Conservation (phyloP, 1,140 invertebrate genomes). For the Bombus fervidus region DNA sequence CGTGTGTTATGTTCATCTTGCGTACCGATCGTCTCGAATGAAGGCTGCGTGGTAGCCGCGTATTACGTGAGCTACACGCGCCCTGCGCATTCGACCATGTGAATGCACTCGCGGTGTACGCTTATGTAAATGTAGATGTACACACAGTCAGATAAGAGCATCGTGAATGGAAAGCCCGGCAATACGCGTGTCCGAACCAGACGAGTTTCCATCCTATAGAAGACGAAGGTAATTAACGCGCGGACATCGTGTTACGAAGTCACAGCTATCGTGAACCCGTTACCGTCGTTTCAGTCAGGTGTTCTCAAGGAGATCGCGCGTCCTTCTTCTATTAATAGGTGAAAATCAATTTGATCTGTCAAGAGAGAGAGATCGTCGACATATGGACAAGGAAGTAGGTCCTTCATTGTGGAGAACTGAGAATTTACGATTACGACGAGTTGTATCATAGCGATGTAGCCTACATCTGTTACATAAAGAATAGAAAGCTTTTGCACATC, state of each 20-base stretch:
- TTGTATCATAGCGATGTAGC: slow-evolving; percentile 29
- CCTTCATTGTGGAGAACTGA: slow-evolving; percentile 6
- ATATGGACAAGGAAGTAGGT: slow-evolving; percentile 27
- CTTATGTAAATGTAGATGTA: slow-evolving; percentile 28
- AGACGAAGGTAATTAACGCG: slow-evolving; percentile 72
- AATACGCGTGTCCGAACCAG: slow-evolving; percentile 47
- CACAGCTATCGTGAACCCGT: neutral
- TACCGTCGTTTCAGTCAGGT: slow-evolving; percentile 19
- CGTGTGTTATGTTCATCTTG: slow-evolving; percentile 40
- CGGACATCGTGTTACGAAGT: slow-evolving; percentile 66
- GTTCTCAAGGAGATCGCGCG: neutral
- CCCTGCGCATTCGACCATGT: slow-evolving; percentile 9
- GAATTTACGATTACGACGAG: slow-evolving; percentile 22
- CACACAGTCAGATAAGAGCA: slow-evolving; percentile 52
- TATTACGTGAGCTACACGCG: slow-evolving; percentile 35
- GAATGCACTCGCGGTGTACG: slow-evolving; percentile 6
- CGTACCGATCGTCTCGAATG: slow-evolving; percentile 20
- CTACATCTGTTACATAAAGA: slow-evolving; percentile 12
- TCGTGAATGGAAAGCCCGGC: slow-evolving; percentile 58
- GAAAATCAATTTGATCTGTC: slow-evolving; percentile 34
- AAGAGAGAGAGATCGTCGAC: neutral
- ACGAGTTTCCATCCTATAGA: slow-evolving; percentile 74
- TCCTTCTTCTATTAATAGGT: slow-evolving; percentile 9
- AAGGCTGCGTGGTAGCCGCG: slow-evolving; percentile 33
- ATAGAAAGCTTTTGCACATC: slow-evolving; percentile 37